Evolutionary conservation across 1,140 invertebrate species (phyloP).

Genomic region (Atta texana): DNA sequence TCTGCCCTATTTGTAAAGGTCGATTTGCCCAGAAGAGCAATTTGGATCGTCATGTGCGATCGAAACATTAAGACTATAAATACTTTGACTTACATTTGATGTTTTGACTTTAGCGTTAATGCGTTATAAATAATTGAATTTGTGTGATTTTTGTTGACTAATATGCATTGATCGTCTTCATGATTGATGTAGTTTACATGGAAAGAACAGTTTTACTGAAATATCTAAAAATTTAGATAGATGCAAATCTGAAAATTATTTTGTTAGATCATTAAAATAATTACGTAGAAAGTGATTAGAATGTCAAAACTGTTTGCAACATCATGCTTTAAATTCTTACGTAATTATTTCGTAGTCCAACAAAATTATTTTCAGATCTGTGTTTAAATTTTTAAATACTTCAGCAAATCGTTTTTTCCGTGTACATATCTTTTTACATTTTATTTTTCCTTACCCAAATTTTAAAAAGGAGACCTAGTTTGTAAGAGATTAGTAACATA

Average conservation of each 20-base stretch:
- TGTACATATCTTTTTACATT: neutral
- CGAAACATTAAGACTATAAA: slow-evolving; percentile 70
- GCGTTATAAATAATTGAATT: neutral
- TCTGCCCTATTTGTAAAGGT: slow-evolving; percentile 83
- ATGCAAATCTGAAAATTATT: too few species aligned
- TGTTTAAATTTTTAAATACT: too few species aligned
- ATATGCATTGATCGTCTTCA: neutral
- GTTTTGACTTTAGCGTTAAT: neutral
- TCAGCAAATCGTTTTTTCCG: too few species aligned
- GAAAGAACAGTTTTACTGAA: too few species aligned
- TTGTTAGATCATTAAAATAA: too few species aligned
- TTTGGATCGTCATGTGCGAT: slow-evolving; percentile 82
- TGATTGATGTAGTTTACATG: neutral
- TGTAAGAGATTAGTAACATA: neutral
- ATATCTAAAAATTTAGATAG: too few species aligned
- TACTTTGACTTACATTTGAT: neutral
- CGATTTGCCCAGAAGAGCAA: slow-evolving; percentile 86
- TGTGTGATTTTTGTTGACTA: neutral
- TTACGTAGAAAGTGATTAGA: too few species aligned
- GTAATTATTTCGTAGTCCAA: too few species aligned
- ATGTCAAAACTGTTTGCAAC: too few species aligned
- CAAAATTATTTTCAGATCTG: too few species aligned
- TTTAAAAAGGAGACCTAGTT: neutral
- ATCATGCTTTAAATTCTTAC: too few species aligned
- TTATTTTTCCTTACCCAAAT: neutral